Conservation (phyloP, 2,113 vertebrate species). For the Neogobius melanostomus region DNA sequence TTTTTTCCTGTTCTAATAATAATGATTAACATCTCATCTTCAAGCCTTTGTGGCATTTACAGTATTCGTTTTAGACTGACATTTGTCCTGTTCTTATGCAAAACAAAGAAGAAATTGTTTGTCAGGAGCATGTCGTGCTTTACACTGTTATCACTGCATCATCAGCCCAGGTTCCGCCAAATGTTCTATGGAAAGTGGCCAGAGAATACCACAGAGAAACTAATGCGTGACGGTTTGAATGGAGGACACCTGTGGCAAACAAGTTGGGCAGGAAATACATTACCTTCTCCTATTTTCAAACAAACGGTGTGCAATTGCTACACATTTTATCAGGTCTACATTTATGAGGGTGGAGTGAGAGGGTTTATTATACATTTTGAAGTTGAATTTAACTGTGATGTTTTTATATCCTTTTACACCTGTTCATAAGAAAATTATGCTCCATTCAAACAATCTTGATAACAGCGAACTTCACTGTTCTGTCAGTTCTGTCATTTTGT, state of each 20-base stretch:
- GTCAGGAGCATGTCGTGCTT: slow-evolving; percentile 23
- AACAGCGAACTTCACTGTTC: too few relatives aligned
- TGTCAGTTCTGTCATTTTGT: too few relatives aligned
- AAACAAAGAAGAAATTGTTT: slow-evolving; percentile 21
- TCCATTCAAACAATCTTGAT: too few relatives aligned
- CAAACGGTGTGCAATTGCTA: too few relatives aligned
- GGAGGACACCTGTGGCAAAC: slow-evolving; percentile 14
- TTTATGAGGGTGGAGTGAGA: too few relatives aligned
- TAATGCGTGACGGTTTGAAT: background rate
- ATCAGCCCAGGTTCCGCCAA: background rate
- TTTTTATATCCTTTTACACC: background rate
- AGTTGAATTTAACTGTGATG: background rate
- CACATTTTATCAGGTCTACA: too few relatives aligned
- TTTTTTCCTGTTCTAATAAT: too few relatives aligned
- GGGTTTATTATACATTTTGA: background rate
- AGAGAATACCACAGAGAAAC: background rate
- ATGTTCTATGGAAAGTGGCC: slow-evolving; percentile 22
- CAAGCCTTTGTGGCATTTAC: too few relatives aligned
- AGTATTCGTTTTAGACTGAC: background rate
- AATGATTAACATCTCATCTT: too few relatives aligned
- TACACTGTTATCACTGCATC: slow-evolving; percentile 8
- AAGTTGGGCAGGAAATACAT: slow-evolving; percentile 16
- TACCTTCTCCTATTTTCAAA: background rate
- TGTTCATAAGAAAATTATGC: too few relatives aligned
- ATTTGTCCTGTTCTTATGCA: slow-evolving; percentile 20